phyloP scores from a whole-genome alignment of 2,888 invertebrate genomes.

The Amiota minor region DNA sequence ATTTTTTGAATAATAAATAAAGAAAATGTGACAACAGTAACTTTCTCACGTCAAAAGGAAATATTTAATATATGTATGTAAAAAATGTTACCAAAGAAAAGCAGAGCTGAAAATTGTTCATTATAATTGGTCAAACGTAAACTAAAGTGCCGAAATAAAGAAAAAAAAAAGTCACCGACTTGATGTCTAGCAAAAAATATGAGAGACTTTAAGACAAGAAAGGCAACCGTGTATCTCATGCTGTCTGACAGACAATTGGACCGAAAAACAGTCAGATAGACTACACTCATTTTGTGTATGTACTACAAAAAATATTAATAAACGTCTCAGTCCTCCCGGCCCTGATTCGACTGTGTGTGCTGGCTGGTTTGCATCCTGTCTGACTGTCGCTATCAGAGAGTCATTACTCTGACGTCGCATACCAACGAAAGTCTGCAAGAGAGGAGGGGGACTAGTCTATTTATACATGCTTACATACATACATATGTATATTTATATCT shows the following conservation, averaged over 20 bases:
- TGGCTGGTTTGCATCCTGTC: not conserved
- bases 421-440: too few relatives aligned
- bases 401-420: too few relatives aligned
- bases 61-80: not conserved
- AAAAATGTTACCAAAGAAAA: slow-evolving; percentile 7
- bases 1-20: not conserved
- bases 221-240: too few relatives aligned
- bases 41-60: too few relatives aligned
- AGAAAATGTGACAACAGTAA: not conserved
- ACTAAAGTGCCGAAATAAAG: not conserved
- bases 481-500: not conserved
- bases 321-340: not conserved
- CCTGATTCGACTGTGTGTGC: not conserved
- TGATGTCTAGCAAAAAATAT: not conserved
- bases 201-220: too few relatives aligned
- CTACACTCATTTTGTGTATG: slow-evolving; percentile 25
- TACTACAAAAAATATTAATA: slow-evolving; percentile 13
- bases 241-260: too few relatives aligned
- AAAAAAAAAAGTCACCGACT: slow-evolving; percentile 18
- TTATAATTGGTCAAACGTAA: not conserved
- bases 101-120: not conserved
- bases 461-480: slow-evolving; percentile 3
- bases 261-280: not conserved
- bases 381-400: too few relatives aligned
- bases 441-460: not conserved